Conservation (phyloP, 1,140 invertebrate species). For the Bombus superbus region DNA sequence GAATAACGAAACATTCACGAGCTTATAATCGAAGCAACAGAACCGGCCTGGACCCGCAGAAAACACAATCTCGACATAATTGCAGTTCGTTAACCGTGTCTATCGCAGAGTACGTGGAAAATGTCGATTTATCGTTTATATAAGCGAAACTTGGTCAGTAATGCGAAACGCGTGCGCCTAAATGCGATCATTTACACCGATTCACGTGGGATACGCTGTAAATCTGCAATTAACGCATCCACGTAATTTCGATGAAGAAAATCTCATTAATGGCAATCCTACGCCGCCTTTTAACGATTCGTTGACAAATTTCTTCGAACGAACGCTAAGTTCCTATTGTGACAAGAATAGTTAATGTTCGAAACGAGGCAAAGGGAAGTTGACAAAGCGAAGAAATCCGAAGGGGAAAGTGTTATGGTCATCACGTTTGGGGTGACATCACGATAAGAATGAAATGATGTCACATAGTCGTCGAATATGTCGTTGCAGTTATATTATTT, state of each 20-base stretch:
- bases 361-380: neutral
- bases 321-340: neutral
- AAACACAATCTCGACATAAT: conserved; percentile 36
- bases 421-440: conserved; percentile 57
- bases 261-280: neutral
- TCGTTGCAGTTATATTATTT: conserved; percentile 24
- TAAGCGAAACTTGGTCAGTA: neutral
- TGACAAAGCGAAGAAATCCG: neutral
- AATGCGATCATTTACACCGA: conserved; percentile 11
- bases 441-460: conserved; percentile 49
- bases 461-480: conserved; percentile 18
- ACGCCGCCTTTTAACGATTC: neutral
- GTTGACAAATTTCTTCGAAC: neutral
- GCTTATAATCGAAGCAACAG: neutral
- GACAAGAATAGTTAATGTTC: neutral
- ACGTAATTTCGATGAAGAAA: neutral
- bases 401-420: conserved; percentile 33
- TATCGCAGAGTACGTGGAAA: neutral
- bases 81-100: conserved; percentile 33
- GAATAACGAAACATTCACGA: conserved; percentile 36
- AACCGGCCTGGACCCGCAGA: neutral
- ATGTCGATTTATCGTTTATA: conserved; percentile 11
- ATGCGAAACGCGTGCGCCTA: neutral
- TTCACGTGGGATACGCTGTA: neutral
- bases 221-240: neutral